These are phyloP conservation scores for Acipenser transmontanus DNA, from an alignment of 2,797 vertebrate species.

Conservation along the genomic window DNA sequence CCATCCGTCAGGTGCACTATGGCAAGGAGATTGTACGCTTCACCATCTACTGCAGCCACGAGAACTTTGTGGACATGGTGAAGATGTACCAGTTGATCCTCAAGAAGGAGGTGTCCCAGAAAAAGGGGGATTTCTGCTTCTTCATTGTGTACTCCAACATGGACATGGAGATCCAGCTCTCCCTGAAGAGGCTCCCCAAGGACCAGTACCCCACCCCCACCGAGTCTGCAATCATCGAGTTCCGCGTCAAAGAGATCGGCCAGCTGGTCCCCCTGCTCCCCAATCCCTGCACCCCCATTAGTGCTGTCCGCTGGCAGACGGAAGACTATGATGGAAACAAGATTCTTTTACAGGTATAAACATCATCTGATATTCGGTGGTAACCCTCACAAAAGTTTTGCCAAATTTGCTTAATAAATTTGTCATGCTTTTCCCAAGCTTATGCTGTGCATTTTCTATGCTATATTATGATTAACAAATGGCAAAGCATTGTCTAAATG, in stretches of 20 bases:
- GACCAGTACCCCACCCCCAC: conserved; percentile 61
- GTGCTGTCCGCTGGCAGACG: conserved; percentile 86
- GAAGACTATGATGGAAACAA: conserved; percentile 91
- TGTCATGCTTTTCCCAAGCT: no score
- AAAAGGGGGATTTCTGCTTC: conserved; percentile 77
- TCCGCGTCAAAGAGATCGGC: conserved; percentile 81
- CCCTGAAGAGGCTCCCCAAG: conserved; percentile 75
- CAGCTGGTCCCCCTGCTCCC: conserved; percentile 82
- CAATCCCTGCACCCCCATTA: conserved; percentile 84
- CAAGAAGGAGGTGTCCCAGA: conserved; percentile 67
- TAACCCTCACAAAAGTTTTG: no score
- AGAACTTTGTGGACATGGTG: conserved; percentile 74
- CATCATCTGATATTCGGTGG: no score
- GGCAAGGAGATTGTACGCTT: conserved; percentile 84
- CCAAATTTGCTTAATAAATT: no score
- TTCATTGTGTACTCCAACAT: conserved; percentile 81
- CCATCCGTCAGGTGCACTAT: conserved; percentile 79
- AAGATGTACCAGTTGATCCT: conserved; percentile 80
- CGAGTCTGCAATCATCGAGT: conserved; percentile 79
- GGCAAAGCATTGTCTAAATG: no score
- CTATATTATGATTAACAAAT: no score
- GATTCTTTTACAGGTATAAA: conserved; percentile 82
- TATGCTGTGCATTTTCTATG: no score
- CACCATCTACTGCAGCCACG: conserved; percentile 77
- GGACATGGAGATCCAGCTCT: conserved; percentile 85